Conservation (phyloP, 2,888 invertebrate species). For the Euzophera pinguis region DNA sequence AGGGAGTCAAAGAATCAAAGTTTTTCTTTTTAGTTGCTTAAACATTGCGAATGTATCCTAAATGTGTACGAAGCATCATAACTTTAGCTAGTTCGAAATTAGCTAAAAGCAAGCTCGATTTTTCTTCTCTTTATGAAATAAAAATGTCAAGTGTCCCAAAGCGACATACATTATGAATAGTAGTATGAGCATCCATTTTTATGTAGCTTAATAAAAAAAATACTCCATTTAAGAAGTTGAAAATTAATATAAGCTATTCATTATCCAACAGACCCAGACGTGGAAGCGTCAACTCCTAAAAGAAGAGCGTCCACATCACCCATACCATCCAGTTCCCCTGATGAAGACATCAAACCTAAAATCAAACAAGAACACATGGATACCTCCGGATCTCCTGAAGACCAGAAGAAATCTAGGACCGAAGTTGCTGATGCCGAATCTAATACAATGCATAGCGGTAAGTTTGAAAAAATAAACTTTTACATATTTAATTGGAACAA, state of each 20-base stretch:
- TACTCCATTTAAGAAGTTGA: too few species aligned
- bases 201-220: too few species aligned
- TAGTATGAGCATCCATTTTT: too few species aligned
- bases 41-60: not conserved
- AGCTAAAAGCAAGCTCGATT: too few species aligned
- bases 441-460: slow-evolving; percentile 94
- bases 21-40: not conserved
- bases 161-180: too few species aligned
- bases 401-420: slow-evolving; percentile 87
- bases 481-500: too few species aligned
- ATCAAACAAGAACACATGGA: slow-evolving; percentile 86
- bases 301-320: slow-evolving; percentile 79
- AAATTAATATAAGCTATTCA: too few species aligned
- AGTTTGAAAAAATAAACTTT: slow-evolving; percentile 52
- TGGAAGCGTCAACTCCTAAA: slow-evolving; percentile 81
- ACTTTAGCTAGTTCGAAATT: too few species aligned
- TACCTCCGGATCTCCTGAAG: slow-evolving; percentile 82
- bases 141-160: too few species aligned
- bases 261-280: slow-evolving; percentile 56
- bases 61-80: slow-evolving; percentile 5
- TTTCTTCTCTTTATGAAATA: too few species aligned
- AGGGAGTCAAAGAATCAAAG: not conserved
- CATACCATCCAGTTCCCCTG: slow-evolving; percentile 73
- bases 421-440: slow-evolving; percentile 93
- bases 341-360: slow-evolving; percentile 73